These are phyloP conservation scores for Hymenopus coronatus DNA, from an alignment of 2,888 invertebrate genomes.

Conservation along the genomic window DNA sequence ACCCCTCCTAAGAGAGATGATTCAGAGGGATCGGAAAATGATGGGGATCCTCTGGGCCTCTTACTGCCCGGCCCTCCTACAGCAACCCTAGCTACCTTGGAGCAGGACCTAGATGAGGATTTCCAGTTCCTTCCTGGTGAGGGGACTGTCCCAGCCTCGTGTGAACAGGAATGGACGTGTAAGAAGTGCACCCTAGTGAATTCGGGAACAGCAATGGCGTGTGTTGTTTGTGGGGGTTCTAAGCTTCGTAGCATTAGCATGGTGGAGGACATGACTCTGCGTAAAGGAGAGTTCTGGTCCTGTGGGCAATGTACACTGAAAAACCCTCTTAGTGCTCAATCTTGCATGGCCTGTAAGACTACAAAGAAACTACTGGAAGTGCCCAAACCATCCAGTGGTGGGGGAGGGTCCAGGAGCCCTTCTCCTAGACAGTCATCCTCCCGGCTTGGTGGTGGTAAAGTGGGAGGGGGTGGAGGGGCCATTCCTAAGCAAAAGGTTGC, in stretches of 20 bases:
- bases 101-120: constrained; percentile 69
- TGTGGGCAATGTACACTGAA: constrained; percentile 80
- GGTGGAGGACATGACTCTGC: constrained; percentile 64
- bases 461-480: constrained; percentile 29
- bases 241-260: constrained; percentile 66
- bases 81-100: constrained; percentile 65
- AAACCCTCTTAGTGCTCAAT: constrained; percentile 65
- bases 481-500: constrained; percentile 34
- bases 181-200: constrained; percentile 85
- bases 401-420: constrained; percentile 47
- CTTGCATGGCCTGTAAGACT: constrained; percentile 77
- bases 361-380: constrained; percentile 39
- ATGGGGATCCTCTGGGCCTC: constrained; percentile 28
- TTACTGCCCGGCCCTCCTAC: constrained; percentile 33
- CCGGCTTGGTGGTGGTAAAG: not conserved
- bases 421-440: constrained; percentile 39
- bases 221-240: constrained; percentile 86
- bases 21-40: constrained; percentile 24
- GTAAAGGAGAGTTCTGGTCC: constrained; percentile 73
- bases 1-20: constrained; percentile 45
- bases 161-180: constrained; percentile 70
- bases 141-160: constrained; percentile 11
- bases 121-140: constrained; percentile 54
- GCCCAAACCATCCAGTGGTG: constrained; percentile 44
- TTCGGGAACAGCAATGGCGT: constrained; percentile 64